Evolutionary conservation across 1,140 invertebrate species (phyloP).

Genomic region (Heliothis subflexa): DNA sequence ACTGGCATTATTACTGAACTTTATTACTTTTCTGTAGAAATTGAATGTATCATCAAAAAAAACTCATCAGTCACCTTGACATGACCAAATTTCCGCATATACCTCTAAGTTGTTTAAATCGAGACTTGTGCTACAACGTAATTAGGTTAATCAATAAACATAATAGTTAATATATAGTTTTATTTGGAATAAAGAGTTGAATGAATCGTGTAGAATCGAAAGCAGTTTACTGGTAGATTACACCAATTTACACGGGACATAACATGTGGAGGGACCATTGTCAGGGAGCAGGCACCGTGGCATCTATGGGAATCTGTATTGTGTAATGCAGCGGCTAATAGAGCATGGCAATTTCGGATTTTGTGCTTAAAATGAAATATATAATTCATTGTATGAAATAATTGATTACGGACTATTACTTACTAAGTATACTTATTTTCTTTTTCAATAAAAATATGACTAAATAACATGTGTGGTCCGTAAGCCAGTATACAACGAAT

Average conservation of each 20-base stretch:
- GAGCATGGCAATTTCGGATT: conserved; percentile 43
- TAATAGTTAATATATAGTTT: neutral
- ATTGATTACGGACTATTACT: too few relatives aligned
- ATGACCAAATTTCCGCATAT: conserved; percentile 7
- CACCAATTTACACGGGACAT: conserved; percentile 67
- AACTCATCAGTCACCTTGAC: conserved; percentile 17
- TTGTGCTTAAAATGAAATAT: conserved; percentile 13
- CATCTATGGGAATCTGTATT: conserved; percentile 64
- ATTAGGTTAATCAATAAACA: neutral
- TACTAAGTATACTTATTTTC: too few relatives aligned
- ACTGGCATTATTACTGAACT: neutral
- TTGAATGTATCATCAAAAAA: neutral
- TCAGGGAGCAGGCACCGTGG: conserved; percentile 59
- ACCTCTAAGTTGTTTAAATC: conserved; percentile 10
- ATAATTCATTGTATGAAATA: too few relatives aligned
- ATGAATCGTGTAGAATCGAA: conserved; percentile 47
- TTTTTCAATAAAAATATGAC: too few relatives aligned
- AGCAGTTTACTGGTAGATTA: conserved; percentile 59
- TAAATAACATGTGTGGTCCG: too few relatives aligned
- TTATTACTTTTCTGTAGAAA: neutral
- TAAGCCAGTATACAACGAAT: neutral
- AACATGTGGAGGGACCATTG: conserved; percentile 60
- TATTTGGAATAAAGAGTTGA: conserved; percentile 31
- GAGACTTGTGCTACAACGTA: neutral
- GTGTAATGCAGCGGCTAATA: conserved; percentile 42